Base-by-base conservation (phyloP, 92 coral and sea anemone species). In the Bergia puertoricense region DNA sequence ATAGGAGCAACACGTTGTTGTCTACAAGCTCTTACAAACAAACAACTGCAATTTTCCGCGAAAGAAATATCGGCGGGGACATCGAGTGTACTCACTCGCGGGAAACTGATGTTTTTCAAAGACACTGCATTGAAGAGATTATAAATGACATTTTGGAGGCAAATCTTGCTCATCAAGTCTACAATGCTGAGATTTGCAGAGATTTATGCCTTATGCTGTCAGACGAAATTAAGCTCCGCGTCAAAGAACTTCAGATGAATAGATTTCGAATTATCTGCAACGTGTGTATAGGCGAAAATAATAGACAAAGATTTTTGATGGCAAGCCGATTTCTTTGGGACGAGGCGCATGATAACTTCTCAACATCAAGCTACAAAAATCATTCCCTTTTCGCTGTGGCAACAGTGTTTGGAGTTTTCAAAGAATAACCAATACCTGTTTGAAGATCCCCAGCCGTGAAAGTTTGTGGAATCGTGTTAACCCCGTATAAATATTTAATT, bases 291-390 rank as follows among this genome's bases (percentile, higher is more conserved):
- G 98, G 98, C 4, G 94, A 96, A 30, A 92, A 81, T 18, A 82
- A 79, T 30, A 94, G 98, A 39, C 98, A 95, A 72, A 94, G 96
- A 7, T 59, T 95, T 67, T 86, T 95, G 44, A 92, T 95, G 89
- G 98, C 98, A 9, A 97, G 99, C 77, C 96, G 98, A 30, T 97
- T 94, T 79, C 90, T 97, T 8, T 97, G 99, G 99, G 92, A 97
- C 69, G 94, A 93, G 59, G 69, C 78, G 40, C 88, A 71, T 51
- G 99, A 97, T 72, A 94, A 95, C 86, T 97, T 95, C 66, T 93
- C 96, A 15, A 91, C 98, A 6, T 87, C 98, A 23, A 90, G 90
- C 42, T 97, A 88, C 90, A 94, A 94, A 82, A 97, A 97, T 75
- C 85, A 91, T 41, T 93, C 98, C 4, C 82, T 97, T 51, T 97